Evolutionary conservation across 2,888 invertebrate genomes (phyloP), one percentile per base, ranked within the genome.

Genomic region (Caenorhabditis parvicauda): DNA sequence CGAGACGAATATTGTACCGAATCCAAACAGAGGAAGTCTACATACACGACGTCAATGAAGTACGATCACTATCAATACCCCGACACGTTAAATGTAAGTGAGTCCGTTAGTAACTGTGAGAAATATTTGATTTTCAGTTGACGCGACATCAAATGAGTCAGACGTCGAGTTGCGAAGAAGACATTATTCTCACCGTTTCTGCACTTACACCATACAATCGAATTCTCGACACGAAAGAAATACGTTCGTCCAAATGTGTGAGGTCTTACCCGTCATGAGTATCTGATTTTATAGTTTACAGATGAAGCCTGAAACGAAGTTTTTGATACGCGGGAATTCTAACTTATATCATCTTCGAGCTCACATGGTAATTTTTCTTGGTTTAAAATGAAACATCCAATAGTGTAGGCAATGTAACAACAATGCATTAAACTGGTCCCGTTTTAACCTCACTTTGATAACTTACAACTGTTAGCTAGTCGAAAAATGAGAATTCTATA

Each of bases 261-360:
- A 53, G 29, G 21, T 46, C 47, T 0, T 29, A 37, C 25, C 25
- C 24, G 22, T 27, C 32, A 38, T 9, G 14, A n/a, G 9, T 17
- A 5, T 3, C 14, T 24, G 17, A 37, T 35, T 9, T 14, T 14
- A 12, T 17, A 4, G n/a, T 12, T 51, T 57, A 44, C 42, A 64
- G 63, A 45, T 66, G 35, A 32, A 27, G 32, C 45, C 64, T 6
- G 46, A 53, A 21, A 29, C 39, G 2, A 72, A 70, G 42, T 58
- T 72, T 6, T 14, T 68, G 1, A 24, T 65, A 12, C 58, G 72
- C n/a, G 72, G 72, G 5, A 65, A 67, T 0, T 63, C 59, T 3
- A 25, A 53, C 14, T 45, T 72, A 6, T 29, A 17, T 7, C 54
- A 62, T n/a, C 43, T 72, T n/a, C 41, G 66, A 22, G 38, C 59